Base-by-base conservation (phyloP, 1,140 invertebrate genomes). In the Neodiprion fabricii region DNA sequence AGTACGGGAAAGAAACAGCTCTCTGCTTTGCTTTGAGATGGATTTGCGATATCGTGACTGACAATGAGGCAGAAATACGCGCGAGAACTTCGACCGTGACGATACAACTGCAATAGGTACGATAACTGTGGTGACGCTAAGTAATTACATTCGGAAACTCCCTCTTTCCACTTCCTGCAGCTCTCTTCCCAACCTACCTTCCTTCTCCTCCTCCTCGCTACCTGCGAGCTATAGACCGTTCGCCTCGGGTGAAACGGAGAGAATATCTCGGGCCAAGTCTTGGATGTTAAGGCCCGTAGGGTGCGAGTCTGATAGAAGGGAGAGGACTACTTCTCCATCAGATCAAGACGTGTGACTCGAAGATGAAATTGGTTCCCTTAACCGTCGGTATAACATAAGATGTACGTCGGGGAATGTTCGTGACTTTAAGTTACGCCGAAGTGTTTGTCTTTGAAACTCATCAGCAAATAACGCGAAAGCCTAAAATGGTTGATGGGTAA, bases 71-170 rank as follows among this genome's bases (percentile, higher is more conserved):
- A 5, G 11, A 9, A 61, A 9, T 14, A 61, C 11, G 11, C 11
- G 11, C 53, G 11, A 17, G 53, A 61, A 17, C 3, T 14, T 61
- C 53, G 11, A 17, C 53, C 5, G n/a, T 61, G 53, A 61, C 53
- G 53, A 61, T 61, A 40, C 28, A 61, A 61, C 53, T 61, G 53
- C 53, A 61, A 17, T 61, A 61, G 53, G 11, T 61, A 61, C 53
- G 53, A 61, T 61, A 61, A 61, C 53, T 61, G 53, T 61, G 53
- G 53, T 61, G 53, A 61, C 53, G 53, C n/a, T 61, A 61, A 61
- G 53, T 61, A 61, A 61, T 61, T 61, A 61, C 53, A 61, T 61
- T 61, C 53, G 53, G 53, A 61, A 61, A 61, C 3, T 61, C 9
- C 53, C 53, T 14, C 53, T 5, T 40, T 61, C 53, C 53, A 61